Base-by-base conservation (phyloP, 2,113 vertebrate species). In the Otus sunia region DNA sequence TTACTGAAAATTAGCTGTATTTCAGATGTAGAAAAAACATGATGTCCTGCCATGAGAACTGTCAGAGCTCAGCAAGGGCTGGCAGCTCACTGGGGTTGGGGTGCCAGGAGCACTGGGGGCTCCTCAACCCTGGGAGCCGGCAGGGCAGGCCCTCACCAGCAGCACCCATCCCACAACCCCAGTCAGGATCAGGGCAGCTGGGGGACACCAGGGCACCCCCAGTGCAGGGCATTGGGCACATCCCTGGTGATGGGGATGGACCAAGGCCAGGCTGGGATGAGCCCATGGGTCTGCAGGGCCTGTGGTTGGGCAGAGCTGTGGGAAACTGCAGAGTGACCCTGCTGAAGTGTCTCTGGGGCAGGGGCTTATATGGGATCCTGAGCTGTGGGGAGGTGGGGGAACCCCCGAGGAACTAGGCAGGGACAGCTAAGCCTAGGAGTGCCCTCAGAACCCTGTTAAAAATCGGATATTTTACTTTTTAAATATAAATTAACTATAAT, bases 231-330 rank as follows among this genome's bases (percentile, higher is more conserved):
- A 47, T 15, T 2, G 3, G 26, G 23, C 37, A 81, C 7, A 3
- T 50, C 5, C 18, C 27, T 63, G 34, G 23, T 15, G 11, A 67
- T 43, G 4, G 15, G 12, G 4, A 45, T 2, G 4, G 12, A 41
- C 25, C 9, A 12, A 74, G 32, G 59, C 21, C 15, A 6, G 13
- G 17, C 14, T 10, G 4, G 11, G 16, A 15, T 5, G 5, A 43
- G 21, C 26, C 30, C 0, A 0, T 2, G 29, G 14, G 12, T 50
- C 0, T 0, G 6, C 1, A 1, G 41, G 13, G 8, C 15, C 34
- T 10, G 25, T 39, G 30, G 6, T 32, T 7, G 10, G 63, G 29
- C 15, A 55, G 11, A 26, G 22, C 20, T 59, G 4, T 59, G 34
- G 34, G 16, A 11, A 52, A 16, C 45, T 60, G 37, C 20, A 67